Evolutionary conservation across 2,888 invertebrate species (phyloP).

Genomic region (Elmis aenea): DNA sequence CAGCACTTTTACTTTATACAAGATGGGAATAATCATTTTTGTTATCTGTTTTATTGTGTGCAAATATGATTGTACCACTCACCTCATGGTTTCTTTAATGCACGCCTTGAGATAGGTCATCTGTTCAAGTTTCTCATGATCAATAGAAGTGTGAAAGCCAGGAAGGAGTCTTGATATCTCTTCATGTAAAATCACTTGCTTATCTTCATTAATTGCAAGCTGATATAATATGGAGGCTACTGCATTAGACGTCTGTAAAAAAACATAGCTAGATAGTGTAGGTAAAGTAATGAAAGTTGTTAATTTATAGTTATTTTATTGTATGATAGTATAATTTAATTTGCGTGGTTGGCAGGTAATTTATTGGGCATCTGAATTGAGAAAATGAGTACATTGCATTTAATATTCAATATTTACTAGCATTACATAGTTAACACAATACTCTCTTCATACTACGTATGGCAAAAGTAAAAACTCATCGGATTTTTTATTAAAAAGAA

Average conservation of each 20-base stretch:
- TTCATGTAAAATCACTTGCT: conserved; percentile 58
- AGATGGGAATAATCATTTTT: not conserved
- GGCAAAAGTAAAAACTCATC: too few species aligned
- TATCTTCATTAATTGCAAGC: conserved; percentile 59
- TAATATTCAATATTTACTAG: too few species aligned
- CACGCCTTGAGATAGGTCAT: conserved; percentile 68
- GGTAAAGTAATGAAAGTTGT: too few species aligned
- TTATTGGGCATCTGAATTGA: too few species aligned
- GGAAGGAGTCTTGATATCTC: conserved; percentile 54
- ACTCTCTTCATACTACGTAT: too few species aligned
- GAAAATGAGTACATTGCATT: too few species aligned
- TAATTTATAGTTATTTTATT: too few species aligned
- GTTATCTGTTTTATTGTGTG: not conserved
- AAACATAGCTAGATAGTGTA: too few species aligned
- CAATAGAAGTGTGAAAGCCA: conserved; percentile 47
- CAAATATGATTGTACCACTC: conserved; percentile 10
- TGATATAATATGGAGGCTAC: conserved; percentile 70
- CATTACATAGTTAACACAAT: too few species aligned
- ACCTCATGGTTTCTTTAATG: conserved; percentile 71
- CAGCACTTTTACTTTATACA: not conserved
- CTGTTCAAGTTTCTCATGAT: conserved; percentile 55
- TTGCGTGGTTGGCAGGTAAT: too few species aligned
- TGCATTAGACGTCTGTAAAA: conserved; percentile 66
- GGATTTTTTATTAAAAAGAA: too few species aligned
- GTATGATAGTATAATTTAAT: too few species aligned